Evolutionary conservation across 1,140 invertebrate genomes (phyloP).

Genomic region (Periplaneta americana): DNA sequence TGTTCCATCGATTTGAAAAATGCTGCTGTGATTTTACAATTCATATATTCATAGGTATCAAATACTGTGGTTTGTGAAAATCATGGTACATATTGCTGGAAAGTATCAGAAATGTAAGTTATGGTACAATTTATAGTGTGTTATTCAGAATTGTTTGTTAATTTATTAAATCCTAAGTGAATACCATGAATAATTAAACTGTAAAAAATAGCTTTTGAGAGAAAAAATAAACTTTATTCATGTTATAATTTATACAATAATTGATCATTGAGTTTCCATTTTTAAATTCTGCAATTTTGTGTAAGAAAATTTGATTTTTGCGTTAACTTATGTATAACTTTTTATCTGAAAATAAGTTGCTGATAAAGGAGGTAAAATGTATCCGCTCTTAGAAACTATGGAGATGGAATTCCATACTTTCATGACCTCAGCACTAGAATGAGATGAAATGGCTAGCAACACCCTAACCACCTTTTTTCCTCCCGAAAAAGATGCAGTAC

Average conservation of each 20-base stretch:
- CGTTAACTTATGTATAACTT: no score
- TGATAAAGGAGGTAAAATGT: no score
- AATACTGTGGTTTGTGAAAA: neutral
- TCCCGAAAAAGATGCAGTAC: no score
- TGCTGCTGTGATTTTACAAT: neutral
- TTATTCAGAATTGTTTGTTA: neutral
- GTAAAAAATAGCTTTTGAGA: neutral
- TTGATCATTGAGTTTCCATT: neutral
- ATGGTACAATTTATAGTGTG: neutral
- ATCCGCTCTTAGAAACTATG: no score
- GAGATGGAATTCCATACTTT: no score
- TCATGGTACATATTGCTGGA: neutral
- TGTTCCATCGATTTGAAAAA: neutral
- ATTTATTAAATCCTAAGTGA: neutral
- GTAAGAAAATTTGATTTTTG: no score
- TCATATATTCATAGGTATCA: neutral
- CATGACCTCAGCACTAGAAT: no score
- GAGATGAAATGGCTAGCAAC: no score
- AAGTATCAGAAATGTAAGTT: neutral
- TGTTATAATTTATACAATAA: neutral
- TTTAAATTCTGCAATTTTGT: neutral
- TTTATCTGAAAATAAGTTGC: no score
- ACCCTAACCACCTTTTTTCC: no score
- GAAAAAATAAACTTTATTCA: neutral
- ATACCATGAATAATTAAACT: neutral